Base-by-base conservation (phyloP, 64 coral and sea anemone genomes). In the Porites australiensis region DNA sequence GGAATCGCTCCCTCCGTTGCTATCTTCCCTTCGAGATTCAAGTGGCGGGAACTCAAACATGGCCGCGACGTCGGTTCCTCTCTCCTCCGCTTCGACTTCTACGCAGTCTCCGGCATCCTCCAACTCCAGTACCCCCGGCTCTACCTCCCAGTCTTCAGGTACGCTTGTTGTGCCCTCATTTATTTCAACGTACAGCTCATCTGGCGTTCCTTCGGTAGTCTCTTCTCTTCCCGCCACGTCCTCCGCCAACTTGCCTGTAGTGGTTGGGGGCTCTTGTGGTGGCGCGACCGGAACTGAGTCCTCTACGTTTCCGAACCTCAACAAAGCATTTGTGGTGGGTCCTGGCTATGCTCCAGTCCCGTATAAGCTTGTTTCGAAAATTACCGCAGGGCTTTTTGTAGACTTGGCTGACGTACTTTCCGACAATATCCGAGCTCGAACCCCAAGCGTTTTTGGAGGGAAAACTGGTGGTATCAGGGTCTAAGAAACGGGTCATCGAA, bases 321-420 rank as follows among this genome's bases (percentile, higher is more conserved):
- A 72, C 7, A 72, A 49, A 18, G 65, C 65, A 3, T 87, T 87
- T 72, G 23, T 87, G 19, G 15, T 87, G 6, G 67, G 84, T 21
- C 67, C 84, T 27, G 67, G 84, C 3, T 50, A 70, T 23, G 23
- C 84, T 20, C 87, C 87, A 46, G 63, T 78, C 51, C 73, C 87
- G 11, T 74, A 74, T 20, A 89, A 77, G 19, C 57, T 89, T 27
- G 87, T 89, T 13, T 18, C 46, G 12, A 44, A 77, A 59, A 89
- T 89, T 50, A 73, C 57, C 3, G 44, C n/a, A 7, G 22, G 60
- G 6, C 43, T 37, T 21, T 89, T 59, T 15, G 48, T 89, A 57
- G 68, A 71, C 68, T 12, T 23, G 68, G 68, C 50, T 37, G 87
- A 89, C 47, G 23, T 89, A 37, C 59, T 78, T 16, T 55, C 54